phyloP scores from a whole-genome alignment of 2,888 invertebrate species.

The Apodemia mormo region DNA sequence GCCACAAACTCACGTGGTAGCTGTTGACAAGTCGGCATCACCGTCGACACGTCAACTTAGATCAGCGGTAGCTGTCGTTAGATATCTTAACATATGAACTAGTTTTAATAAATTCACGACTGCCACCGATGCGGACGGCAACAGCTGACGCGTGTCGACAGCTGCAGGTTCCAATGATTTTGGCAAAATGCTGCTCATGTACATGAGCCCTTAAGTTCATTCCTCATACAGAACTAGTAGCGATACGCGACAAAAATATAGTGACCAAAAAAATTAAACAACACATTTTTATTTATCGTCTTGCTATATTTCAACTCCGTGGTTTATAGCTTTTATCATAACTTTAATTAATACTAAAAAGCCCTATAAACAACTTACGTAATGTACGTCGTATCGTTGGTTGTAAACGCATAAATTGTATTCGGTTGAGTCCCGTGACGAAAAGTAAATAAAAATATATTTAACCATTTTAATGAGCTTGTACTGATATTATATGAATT shows the following conservation, averaged over 20 bases:
- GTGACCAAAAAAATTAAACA: not conserved
- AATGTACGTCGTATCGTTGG: slow-evolving; percentile 8
- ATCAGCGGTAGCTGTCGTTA: no score
- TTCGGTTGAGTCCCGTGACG: not conserved
- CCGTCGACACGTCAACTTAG: no score
- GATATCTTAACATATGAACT: no score
- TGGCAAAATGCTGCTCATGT: no score
- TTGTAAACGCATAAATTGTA: slow-evolving; percentile 18
- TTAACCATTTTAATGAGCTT: slow-evolving; percentile 17
- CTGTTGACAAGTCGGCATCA: no score
- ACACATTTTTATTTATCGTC: not conserved
- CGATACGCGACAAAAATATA: not conserved
- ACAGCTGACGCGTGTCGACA: no score
- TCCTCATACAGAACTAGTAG: no score
- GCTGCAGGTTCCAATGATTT: no score
- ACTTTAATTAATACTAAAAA: slow-evolving; percentile 8
- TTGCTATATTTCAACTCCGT: not conserved
- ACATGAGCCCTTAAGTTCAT: no score
- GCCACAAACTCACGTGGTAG: no score
- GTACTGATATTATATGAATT: slow-evolving; percentile 9
- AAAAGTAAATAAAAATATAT: slow-evolving; percentile 15
- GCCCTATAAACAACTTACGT: slow-evolving; percentile 9
- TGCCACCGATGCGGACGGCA: no score
- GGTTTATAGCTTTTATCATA: not conserved
- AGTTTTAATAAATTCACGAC: no score